Evolutionary conservation across 2,888 invertebrate genomes (phyloP), one percentile per base, ranked within the genome.

Genomic region (Agrilus biguttatus): DNA sequence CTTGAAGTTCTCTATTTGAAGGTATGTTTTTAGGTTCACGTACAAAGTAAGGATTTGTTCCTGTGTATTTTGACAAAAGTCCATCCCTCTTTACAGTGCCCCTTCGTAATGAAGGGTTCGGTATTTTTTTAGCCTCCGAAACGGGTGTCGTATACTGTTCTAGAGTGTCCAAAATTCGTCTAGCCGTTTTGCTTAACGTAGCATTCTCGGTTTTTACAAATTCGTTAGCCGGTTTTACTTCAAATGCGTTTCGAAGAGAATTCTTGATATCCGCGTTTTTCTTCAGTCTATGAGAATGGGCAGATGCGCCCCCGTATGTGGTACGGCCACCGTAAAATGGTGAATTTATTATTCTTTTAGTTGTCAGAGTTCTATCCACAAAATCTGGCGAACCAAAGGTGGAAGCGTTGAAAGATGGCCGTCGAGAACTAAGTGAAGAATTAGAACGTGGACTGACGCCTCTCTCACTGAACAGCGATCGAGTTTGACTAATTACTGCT

Each of bases 71-170:
- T 5, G 58, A 51, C 45, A 58, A 47, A 39, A 58, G 50, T 39
- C 55, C 59, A 46, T 43, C 46, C 41, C 35, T 48, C 48, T 40
- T 37, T 33, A 49, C 49, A 10, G 28, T 10, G 10, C 28, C 10
- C 38, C 47, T 58, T 45, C 60, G 64, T 23, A 61, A 50, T 34
- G 53, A 54, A 37, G 63, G 63, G n/a, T 68, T 51, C 3, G 85
- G 84, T 61, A 88, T 83, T 57, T 81, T 80, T 56, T 78, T 82
- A 2, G 83, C 87, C 61, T 89, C 88, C 37, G 70, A 70, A 40
- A 88, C 65, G 0, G 90, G 87, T 2, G 88, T 83, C 0, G 86
- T 81, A 65, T 84, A 87, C 53, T 82, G 78, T 59, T 90, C 86
- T 43, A 92, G 67, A 5, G 87, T 73, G 54, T 84, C 81, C 54